phyloP scores from a whole-genome alignment of 2,113 vertebrate genomes.

The Ammodytes marinus region DNA sequence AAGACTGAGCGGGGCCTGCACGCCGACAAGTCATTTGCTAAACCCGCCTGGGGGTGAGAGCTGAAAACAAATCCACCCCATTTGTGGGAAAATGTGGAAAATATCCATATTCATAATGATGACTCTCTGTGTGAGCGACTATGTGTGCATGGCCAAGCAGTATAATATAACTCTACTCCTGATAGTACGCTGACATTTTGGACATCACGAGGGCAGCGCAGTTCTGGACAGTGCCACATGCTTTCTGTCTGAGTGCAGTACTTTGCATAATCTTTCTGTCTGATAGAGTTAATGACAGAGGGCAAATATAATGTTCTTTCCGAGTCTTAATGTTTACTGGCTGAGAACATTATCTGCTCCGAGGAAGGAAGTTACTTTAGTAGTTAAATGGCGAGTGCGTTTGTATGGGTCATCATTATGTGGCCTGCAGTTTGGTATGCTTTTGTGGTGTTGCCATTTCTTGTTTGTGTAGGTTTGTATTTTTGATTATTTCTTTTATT shows the following conservation, averaged over 20 bases:
- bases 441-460: neutral
- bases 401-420: conserved; percentile 3
- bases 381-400: conserved; percentile 7
- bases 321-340: conserved; percentile 8
- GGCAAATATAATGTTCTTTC: conserved; percentile 10
- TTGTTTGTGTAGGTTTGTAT: neutral
- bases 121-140: conserved; percentile 30
- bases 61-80: conserved; percentile 55
- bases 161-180: conserved; percentile 30
- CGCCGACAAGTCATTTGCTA: conserved; percentile 25
- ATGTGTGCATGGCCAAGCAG: conserved; percentile 30
- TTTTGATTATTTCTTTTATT: neutral
- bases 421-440: neutral
- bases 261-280: conserved; percentile 58
- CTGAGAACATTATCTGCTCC: neutral
- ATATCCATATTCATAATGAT: conserved; percentile 63
- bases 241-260: conserved; percentile 57
- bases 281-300: neutral
- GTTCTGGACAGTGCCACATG: conserved; percentile 35
- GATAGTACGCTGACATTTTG: conserved; percentile 67
- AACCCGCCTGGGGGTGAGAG: conserved; percentile 32
- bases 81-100: conserved; percentile 56
- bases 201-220: conserved; percentile 37
- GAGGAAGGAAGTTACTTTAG: neutral
- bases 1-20: conserved; percentile 23